Percentiles rank a stretch among this genome's conserved stretches.
These are phyloP conservation scores for Falco peregrinus DNA, from an alignment of 2,797 vertebrate genomes.

Conservation along the genomic window DNA sequence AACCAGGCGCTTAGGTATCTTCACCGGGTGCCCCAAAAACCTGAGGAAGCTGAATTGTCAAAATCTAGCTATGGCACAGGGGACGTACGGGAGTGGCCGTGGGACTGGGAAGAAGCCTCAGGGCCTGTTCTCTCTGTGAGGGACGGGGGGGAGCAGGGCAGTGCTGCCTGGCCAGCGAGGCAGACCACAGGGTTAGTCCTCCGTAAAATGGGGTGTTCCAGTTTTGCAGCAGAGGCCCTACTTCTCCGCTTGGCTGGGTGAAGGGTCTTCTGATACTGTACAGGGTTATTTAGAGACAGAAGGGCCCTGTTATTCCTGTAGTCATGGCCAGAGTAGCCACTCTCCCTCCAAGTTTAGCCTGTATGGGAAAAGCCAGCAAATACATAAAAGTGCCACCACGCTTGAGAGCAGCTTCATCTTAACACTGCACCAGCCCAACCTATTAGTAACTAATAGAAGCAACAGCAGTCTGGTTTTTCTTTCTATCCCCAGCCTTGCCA, in stretches of 20 bases:
- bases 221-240: background rate
- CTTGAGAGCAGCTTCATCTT: background rate
- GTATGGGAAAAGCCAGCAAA: background rate
- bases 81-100: fast-evolving
- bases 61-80: background rate
- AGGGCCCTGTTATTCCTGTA: fast-evolving
- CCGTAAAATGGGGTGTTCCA: background rate
- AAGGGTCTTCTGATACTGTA: fast-evolving
- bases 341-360: background rate
- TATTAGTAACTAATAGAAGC: background rate
- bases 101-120: too few relatives aligned
- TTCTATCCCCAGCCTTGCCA: background rate
- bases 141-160: background rate
- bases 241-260: background rate
- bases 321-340: background rate
- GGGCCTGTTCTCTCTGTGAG: background rate
- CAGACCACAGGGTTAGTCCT: background rate
- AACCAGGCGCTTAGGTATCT: background rate
- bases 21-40: background rate
- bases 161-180: background rate
- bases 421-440: background rate
- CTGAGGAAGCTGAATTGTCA: background rate
- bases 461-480: background rate
- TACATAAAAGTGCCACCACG: background rate
- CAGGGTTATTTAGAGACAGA: background rate